These are phyloP conservation scores for Cryptocheilus praepositus DNA, from an alignment of 2,888 invertebrate genomes.

Conservation along the genomic window DNA sequence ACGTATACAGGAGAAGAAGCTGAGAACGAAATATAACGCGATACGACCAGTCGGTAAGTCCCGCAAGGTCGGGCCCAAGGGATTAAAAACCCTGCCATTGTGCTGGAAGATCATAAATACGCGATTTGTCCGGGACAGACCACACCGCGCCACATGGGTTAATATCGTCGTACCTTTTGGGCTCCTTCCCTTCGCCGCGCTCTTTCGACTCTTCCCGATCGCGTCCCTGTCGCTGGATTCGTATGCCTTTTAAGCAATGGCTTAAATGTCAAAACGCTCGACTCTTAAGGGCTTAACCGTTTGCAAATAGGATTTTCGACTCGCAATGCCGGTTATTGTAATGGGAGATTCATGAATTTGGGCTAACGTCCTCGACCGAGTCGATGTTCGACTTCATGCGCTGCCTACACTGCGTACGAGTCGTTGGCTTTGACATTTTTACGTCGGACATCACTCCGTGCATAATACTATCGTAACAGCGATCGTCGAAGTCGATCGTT, in stretches of 20 bases:
- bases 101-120: constrained; percentile 69
- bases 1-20: constrained; percentile 32
- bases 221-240: background rate
- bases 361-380: no score
- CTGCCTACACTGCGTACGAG: no score
- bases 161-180: constrained; percentile 45
- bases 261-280: constrained; percentile 56
- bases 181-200: constrained; percentile 18
- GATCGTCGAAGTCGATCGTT: no score
- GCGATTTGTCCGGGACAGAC: constrained; percentile 71
- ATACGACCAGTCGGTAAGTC: constrained; percentile 45
- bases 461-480: no score
- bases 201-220: constrained; percentile 25
- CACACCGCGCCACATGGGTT: constrained; percentile 57
- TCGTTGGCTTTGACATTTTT: no score
- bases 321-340: background rate
- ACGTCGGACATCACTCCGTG: no score
- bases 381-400: no score
- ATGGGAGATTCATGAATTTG: no score
- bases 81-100: constrained; percentile 70
- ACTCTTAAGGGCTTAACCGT: constrained; percentile 52
- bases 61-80: constrained; percentile 48
- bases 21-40: constrained; percentile 61
- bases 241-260: constrained; percentile 47
- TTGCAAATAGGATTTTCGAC: constrained; percentile 47